A percentile compares a stretch with the other conserved stretches of the same genome.
Conservation (phyloP, 2,888 invertebrate species). For the Caenorhabditis sp. region DNA sequence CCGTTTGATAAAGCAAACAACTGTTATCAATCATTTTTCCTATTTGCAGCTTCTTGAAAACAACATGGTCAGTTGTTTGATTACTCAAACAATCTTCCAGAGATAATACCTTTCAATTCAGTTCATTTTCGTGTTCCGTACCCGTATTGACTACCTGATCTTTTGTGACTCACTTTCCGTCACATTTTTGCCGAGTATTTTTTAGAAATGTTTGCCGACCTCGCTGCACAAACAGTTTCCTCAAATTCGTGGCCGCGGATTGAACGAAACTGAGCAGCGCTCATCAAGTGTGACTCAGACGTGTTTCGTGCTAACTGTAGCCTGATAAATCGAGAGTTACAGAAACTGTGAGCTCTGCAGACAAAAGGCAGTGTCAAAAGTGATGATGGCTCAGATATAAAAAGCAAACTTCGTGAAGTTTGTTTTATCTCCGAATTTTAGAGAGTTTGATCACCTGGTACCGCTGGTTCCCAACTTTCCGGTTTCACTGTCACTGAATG, state of each 20-base stretch:
- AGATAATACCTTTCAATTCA: too few relatives aligned
- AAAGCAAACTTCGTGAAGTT: conserved; percentile 33
- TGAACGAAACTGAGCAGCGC: conserved; percentile 23
- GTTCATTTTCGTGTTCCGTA: not conserved
- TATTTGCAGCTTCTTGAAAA: not conserved
- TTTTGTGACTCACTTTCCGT: conserved; percentile 39
- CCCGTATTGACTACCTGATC: conserved; percentile 25
- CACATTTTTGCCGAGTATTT: conserved; percentile 41
- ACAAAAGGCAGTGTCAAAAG: conserved; percentile 22
- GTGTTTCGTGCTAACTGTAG: conserved; percentile 51
- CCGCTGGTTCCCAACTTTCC: not conserved
- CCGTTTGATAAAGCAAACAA: not conserved
- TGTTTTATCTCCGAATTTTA: conserved; percentile 27
- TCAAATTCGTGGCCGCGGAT: conserved; percentile 29
- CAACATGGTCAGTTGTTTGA: not conserved
- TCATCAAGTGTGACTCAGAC: conserved; percentile 55
- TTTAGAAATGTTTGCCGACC: conserved; percentile 47
- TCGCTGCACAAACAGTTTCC: conserved; percentile 44
- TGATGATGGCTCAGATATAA: conserved; percentile 8
- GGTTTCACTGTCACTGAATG: conserved; percentile 1
- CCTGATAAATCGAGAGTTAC: conserved; percentile 11
- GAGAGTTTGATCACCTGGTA: conserved; percentile 43
- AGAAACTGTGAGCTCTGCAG: not conserved
- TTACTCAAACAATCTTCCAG: not conserved
- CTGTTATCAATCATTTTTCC: not conserved